A percentile compares a stretch with the other conserved stretches of the same genome.
These are phyloP conservation scores for Sitta europaea DNA, from an alignment of 2,113 vertebrate species.

Conservation along the genomic window DNA sequence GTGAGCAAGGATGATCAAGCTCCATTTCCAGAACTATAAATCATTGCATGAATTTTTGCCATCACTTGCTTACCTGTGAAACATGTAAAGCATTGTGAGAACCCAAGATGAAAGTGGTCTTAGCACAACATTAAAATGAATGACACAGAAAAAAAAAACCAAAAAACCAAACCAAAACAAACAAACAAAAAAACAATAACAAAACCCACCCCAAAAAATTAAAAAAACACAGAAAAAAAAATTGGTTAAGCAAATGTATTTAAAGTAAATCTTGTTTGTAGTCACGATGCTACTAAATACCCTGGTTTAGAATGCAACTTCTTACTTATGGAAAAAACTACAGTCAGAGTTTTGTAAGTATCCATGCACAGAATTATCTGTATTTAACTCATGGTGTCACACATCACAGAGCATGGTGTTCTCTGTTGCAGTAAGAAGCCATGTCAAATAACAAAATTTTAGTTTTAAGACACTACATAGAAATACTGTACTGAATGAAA, in stretches of 20 bases:
- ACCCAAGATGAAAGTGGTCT: neutral
- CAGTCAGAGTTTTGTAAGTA: neutral
- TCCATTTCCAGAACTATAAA: neutral
- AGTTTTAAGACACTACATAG: neutral
- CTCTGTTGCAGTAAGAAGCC: neutral
- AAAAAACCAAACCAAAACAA: neutral
- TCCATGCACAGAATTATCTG: neutral
- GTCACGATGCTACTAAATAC: neutral
- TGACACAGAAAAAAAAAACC: neutral
- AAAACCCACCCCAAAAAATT: too few species aligned
- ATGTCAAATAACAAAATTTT: neutral
- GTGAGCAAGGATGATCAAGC: neutral
- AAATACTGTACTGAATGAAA: neutral
- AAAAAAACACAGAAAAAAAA: too few species aligned
- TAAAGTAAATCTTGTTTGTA: neutral
- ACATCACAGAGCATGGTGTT: neutral
- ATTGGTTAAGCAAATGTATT: neutral
- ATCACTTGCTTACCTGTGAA: neutral
- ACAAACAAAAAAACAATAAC: neutral
- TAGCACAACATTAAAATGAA: neutral
- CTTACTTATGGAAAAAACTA: neutral
- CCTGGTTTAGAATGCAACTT: neutral
- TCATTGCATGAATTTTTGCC: neutral
- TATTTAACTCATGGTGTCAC: neutral
- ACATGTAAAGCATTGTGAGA: neutral